phyloP scores from a whole-genome alignment of 1,140 invertebrate genomes.

The Riptortus pedestris region DNA sequence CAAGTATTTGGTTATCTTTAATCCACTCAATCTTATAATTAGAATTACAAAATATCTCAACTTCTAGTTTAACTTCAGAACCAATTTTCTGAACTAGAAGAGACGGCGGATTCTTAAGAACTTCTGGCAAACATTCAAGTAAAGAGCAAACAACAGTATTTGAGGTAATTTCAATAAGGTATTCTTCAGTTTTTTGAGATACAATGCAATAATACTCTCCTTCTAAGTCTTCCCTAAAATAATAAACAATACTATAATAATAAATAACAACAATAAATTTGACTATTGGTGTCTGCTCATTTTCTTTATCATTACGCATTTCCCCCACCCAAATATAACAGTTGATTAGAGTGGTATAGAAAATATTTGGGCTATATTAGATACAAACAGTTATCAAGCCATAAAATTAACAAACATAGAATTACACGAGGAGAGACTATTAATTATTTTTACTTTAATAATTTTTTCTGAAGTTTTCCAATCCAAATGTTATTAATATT shows the following conservation, averaged over 20 bases:
- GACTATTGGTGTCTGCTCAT: too few species aligned
- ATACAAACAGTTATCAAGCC: background rate
- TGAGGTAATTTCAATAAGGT: background rate
- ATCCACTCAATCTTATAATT: slow-evolving; percentile 7
- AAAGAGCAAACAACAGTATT: slow-evolving; percentile 5
- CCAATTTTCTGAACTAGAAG: background rate
- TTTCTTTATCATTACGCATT: too few species aligned
- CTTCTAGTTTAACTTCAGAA: slow-evolving; percentile 10
- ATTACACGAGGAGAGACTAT: too few species aligned
- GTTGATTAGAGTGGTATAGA: background rate
- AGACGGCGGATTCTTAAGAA: background rate
- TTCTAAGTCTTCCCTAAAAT: background rate
- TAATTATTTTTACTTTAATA: too few species aligned
- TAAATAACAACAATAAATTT: too few species aligned
- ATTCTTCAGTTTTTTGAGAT: background rate
- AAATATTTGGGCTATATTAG: background rate
- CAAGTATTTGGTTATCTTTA: slow-evolving; percentile 8
- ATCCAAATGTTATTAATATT: too few species aligned
- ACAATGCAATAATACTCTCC: slow-evolving; percentile 3
- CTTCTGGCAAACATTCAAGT: background rate
- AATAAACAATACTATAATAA: background rate
- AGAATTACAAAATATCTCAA: background rate
- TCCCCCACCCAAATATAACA: too few species aligned
- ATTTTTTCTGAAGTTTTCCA: too few species aligned
- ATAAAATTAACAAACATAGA: background rate